Percentiles rank a stretch among this genome's conserved stretches.
Conservation (phyloP, 2,113 vertebrate genomes). For the Indri indri region DNA sequence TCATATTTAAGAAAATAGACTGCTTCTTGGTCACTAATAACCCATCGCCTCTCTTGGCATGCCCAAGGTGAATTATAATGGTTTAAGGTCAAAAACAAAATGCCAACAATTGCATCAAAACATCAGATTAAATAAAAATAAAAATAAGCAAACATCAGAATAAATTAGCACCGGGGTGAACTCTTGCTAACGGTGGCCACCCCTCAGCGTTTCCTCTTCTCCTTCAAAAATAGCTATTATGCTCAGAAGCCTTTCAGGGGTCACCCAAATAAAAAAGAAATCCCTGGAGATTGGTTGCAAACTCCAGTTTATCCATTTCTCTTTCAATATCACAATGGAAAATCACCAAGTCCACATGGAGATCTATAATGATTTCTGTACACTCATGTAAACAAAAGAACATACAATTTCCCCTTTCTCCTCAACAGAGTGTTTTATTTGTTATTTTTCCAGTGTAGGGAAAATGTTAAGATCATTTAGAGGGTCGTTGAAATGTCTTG, state of each 20-base stretch:
- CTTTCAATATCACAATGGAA: slow-evolving; percentile 72
- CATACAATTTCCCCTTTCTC: slow-evolving; percentile 62
- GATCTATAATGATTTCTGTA: slow-evolving; percentile 44
- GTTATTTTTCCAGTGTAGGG: slow-evolving; percentile 50
- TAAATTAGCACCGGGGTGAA: slow-evolving; percentile 76
- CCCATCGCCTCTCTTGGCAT: slow-evolving; percentile 19
- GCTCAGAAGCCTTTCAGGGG: slow-evolving; percentile 71
- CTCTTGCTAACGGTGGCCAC: slow-evolving; percentile 72
- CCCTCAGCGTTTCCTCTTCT: slow-evolving; percentile 70
- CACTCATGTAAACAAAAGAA: slow-evolving; percentile 61
- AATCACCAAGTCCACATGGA: slow-evolving; percentile 63
- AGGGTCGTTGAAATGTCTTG: slow-evolving; percentile 29
- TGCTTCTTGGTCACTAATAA: not conserved
- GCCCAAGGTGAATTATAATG: slow-evolving; percentile 56
- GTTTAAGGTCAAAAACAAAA: slow-evolving; percentile 56
- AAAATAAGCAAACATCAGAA: slow-evolving; percentile 81
- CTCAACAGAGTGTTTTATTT: slow-evolving; percentile 33
- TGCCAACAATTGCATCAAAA: slow-evolving; percentile 72
- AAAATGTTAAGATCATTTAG: slow-evolving; percentile 44
- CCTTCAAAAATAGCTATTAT: slow-evolving; percentile 79
- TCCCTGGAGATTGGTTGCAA: slow-evolving; percentile 76
- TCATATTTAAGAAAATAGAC: slow-evolving; percentile 20
- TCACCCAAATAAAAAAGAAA: slow-evolving; percentile 79
- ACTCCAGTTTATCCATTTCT: slow-evolving; percentile 76
- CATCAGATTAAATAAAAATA: slow-evolving; percentile 83